Base-by-base conservation (phyloP, 1,140 invertebrate species). In the Zaprionus davidi region DNA sequence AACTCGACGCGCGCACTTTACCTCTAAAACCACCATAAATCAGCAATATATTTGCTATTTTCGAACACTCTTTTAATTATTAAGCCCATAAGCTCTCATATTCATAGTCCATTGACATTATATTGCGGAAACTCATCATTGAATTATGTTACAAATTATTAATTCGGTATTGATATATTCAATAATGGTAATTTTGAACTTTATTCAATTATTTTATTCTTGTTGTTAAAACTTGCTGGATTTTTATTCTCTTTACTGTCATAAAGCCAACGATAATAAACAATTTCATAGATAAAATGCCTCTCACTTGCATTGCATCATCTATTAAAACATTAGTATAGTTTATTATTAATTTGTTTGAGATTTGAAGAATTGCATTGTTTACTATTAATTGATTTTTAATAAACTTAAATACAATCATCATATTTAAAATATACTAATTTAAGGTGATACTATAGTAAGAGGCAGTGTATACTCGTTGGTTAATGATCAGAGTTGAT, bases 1-100 rank as follows among this genome's bases (percentile, higher is more conserved):
- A 90, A 90, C 85, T 90, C 85, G 79, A 79, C 77, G 79, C 83
- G 71, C 83, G 75, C 85, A 81, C 85, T 71, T 77, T 78, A 60
- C 66, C 69, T 70, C 51, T 26, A 62, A 65, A 76, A 41, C 59
- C 74, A 71, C 75, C 82, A 80, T 60, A 73, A 55, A 73, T 41
- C 24, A 51, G 67, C 56, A 69, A 75, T 70, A 51, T 58, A 67
- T 63, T 26, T 17, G 55, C 51, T 66, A 78, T 82, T 79, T 79
- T 67, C 80, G 76, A 82, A 82, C 81, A 82, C 80, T 82, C 81
- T 82, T 80, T 79, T 82, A 80, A 79, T 80, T 80, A 34, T 28
- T 44, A 7, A 26, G 36, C 15, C 26, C 20, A 44, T 68, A 26
- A 26, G 24, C 28, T 69, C 22, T 71, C 46, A 64, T 76, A 76